A percentile compares a stretch with the other conserved stretches of the same genome.
Conservation (phyloP, 2,113 vertebrate genomes). For the Entosphenus tridentatus region DNA sequence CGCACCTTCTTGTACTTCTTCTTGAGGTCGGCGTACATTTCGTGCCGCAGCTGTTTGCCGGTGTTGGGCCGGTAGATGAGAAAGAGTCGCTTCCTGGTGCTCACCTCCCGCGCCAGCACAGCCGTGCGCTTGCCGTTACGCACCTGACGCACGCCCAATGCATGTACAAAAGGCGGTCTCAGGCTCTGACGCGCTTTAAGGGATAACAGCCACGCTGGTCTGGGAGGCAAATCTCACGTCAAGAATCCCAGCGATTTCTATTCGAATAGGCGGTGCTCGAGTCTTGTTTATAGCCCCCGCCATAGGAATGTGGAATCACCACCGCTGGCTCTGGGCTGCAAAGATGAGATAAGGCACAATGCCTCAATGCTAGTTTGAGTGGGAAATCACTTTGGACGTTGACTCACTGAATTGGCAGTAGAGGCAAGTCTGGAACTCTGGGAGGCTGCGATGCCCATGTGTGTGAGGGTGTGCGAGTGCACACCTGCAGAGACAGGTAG, state of each 20-base stretch:
- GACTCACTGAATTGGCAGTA: not conserved
- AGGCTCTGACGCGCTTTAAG: too few relatives aligned
- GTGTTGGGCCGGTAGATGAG: conserved; percentile 88
- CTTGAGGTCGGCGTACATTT: conserved; percentile 61
- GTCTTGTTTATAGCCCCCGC: too few relatives aligned
- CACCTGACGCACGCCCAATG: conserved; percentile 25
- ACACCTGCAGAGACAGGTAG: conserved; percentile 58
- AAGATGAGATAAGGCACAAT: not conserved
- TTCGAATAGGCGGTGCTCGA: too few relatives aligned
- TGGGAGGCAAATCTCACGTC: too few relatives aligned
- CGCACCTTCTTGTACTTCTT: conserved; percentile 92
- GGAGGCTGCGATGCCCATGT: too few relatives aligned
- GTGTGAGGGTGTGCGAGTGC: not conserved
- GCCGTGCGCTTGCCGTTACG: conserved; percentile 91
- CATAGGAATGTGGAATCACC: too few relatives aligned
- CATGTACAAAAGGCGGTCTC: too few relatives aligned
- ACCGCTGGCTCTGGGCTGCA: too few relatives aligned
- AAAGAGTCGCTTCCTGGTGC: conserved; percentile 78
- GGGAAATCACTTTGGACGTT: not conserved
- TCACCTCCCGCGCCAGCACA: conserved; percentile 77
- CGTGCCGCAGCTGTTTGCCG: conserved; percentile 76
- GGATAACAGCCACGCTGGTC: too few relatives aligned
- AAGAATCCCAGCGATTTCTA: too few relatives aligned
- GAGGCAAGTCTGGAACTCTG: not conserved
- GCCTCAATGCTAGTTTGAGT: not conserved